phyloP scores from a whole-genome alignment of 2,888 invertebrate species.

The Parnassius smintheus region DNA sequence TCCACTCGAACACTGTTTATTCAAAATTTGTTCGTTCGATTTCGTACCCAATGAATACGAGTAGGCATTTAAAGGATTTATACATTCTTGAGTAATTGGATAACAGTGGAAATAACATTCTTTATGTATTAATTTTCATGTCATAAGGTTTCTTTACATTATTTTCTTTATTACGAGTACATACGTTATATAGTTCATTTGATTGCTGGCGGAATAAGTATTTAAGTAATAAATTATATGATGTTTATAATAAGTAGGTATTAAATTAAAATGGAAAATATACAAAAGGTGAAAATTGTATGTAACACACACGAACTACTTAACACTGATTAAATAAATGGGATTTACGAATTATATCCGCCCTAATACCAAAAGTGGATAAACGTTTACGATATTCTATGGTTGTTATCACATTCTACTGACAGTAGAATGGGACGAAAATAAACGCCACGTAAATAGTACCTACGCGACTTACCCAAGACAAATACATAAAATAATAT shows the following conservation, averaged over 20 bases:
- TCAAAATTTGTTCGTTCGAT: conserved; percentile 5
- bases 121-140: conserved; percentile 6
- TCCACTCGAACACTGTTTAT: conserved; percentile 34
- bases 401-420: too few relatives aligned
- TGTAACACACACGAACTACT: too few relatives aligned
- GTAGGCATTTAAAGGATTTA: neutral
- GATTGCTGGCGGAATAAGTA: too few relatives aligned
- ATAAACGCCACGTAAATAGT: too few relatives aligned
- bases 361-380: neutral
- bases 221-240: too few relatives aligned
- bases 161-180: neutral
- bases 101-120: conserved; percentile 12
- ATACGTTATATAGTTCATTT: too few relatives aligned
- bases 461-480: too few relatives aligned
- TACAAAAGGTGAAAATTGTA: too few relatives aligned
- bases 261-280: too few relatives aligned
- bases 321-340: neutral
- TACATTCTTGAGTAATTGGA: conserved; percentile 14
- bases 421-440: too few relatives aligned
- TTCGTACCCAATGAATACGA: conserved; percentile 1
- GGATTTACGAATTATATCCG: conserved; percentile 4
- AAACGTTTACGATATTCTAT: neutral
- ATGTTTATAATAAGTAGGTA: too few relatives aligned
- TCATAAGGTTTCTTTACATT: conserved; percentile 11
- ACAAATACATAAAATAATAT: too few relatives aligned